phyloP scores from a whole-genome alignment of 2,113 vertebrate genomes.

The Aptenodytes forsteri region DNA sequence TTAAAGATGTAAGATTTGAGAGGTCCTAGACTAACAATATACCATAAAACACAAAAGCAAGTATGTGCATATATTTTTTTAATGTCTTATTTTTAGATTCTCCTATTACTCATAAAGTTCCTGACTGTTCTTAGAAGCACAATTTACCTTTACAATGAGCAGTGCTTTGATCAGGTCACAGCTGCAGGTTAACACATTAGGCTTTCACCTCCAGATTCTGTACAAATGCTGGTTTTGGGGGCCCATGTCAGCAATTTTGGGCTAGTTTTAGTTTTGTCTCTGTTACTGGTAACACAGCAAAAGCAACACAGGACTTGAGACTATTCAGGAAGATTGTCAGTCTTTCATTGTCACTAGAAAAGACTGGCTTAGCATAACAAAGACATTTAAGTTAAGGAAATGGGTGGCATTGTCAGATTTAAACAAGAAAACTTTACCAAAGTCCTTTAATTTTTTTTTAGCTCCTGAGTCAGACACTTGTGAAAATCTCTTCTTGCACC shows the following conservation, averaged over 20 bases:
- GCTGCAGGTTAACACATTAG: conserved; percentile 11
- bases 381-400: neutral
- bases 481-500: neutral
- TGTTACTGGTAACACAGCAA: conserved; percentile 24
- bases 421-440: neutral
- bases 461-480: neutral
- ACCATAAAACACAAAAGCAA: conserved; percentile 6
- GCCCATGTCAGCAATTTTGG: conserved; percentile 10
- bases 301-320: conserved; percentile 24
- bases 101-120: neutral
- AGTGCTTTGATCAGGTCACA: conserved; percentile 40
- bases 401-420: neutral
- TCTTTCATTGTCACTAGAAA: neutral
- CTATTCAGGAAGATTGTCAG: neutral
- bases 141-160: conserved; percentile 21
- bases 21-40: neutral
- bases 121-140: conserved; percentile 15
- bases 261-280: conserved; percentile 3
- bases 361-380: neutral
- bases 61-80: neutral
- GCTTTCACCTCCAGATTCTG: conserved; percentile 3
- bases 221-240: conserved; percentile 7
- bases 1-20: neutral
- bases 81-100: neutral
- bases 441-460: neutral